Evolutionary conservation across 2,797 vertebrate genomes (phyloP), one percentile per base, ranked within the genome.

Genomic region (Anguilla anguilla): DNA sequence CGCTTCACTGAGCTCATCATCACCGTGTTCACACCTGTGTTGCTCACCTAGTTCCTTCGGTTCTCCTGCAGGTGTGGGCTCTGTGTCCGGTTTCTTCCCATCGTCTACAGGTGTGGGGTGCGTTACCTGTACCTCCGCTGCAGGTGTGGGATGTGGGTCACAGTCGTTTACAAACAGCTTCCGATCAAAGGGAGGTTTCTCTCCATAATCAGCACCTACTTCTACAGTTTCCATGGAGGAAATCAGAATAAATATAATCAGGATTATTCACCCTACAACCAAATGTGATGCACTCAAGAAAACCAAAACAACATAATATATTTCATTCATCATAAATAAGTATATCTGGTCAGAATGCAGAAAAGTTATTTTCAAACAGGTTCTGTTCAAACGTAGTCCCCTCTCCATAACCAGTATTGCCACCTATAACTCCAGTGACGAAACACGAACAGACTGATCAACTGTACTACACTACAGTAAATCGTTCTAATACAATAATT

Each of bases 361-460:
- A 15, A 5, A 28, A 46, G 28, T 64, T 19, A 85, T 87, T 90
- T 81, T 93, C 92, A 87, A 79, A 87, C 85, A 51, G 0, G 4
- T 85, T 88, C 53, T 90, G 90, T 77, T 93, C 91, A 1, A 85
- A 77, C 5, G 91, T 85, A 39, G 89, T 39, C 0, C 86, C 90
- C 83, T 91, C 89, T 46, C 92, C 89, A 7, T 89, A 69, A 11
- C 92, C 92, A 51, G 89, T 61, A 19, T 53, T 11, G 51, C 88
- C 25, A 1, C 90, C 94, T 94, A 91, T 86, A 92, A 93, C 1
- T 4, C 91, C 64, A 92, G 17, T 57, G 53, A 28, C 13, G 19
- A n/a, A 57, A 31, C 51, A 55, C 31, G 22, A 83, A 53, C 81
- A 83, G 9, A 53, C 6, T 25, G 11, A 53, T 31, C 28, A 55